A percentile compares a stretch with the other conserved stretches of the same genome.
These are phyloP conservation scores for Coronaproctus castanopsis DNA, from an alignment of 2,888 invertebrate species.

Conservation along the genomic window DNA sequence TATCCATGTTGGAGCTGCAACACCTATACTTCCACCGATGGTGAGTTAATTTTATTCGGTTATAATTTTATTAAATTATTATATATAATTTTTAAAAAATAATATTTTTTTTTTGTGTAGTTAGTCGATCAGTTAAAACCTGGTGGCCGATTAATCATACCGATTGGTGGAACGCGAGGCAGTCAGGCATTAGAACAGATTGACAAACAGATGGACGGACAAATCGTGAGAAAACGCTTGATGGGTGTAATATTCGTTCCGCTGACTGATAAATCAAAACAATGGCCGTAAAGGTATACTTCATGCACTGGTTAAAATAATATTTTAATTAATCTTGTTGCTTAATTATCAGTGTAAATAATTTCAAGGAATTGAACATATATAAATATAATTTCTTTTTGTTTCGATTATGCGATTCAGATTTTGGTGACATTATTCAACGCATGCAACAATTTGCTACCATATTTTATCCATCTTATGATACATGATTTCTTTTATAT, in stretches of 20 bases:
- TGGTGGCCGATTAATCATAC: slow-evolving; percentile 79
- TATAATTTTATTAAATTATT: neutral
- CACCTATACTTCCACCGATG: slow-evolving; percentile 50
- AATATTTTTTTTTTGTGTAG: slow-evolving; percentile 29
- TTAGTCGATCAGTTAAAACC: slow-evolving; percentile 69
- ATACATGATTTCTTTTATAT: too few relatives aligned
- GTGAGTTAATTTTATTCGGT: slow-evolving; percentile 29
- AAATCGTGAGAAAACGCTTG: slow-evolving; percentile 48
- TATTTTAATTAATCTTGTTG: too few relatives aligned
- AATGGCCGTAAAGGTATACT: slow-evolving; percentile 32
- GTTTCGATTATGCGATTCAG: too few relatives aligned
- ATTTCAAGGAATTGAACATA: too few relatives aligned
- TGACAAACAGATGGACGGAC: slow-evolving; percentile 68
- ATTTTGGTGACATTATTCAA: too few relatives aligned
- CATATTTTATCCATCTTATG: too few relatives aligned
- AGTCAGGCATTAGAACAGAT: slow-evolving; percentile 76
- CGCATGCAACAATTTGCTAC: too few relatives aligned
- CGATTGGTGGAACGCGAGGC: slow-evolving; percentile 68
- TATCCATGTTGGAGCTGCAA: slow-evolving; percentile 84
- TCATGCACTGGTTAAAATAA: too few relatives aligned
- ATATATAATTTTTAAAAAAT: neutral
- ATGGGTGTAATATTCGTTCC: slow-evolving; percentile 97
- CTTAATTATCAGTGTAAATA: too few relatives aligned
- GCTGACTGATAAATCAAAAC: slow-evolving; percentile 62
- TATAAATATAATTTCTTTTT: too few relatives aligned